These are phyloP conservation scores for Protodeltote pygarga DNA, from an alignment of 2,888 invertebrate genomes.

Conservation along the genomic window DNA sequence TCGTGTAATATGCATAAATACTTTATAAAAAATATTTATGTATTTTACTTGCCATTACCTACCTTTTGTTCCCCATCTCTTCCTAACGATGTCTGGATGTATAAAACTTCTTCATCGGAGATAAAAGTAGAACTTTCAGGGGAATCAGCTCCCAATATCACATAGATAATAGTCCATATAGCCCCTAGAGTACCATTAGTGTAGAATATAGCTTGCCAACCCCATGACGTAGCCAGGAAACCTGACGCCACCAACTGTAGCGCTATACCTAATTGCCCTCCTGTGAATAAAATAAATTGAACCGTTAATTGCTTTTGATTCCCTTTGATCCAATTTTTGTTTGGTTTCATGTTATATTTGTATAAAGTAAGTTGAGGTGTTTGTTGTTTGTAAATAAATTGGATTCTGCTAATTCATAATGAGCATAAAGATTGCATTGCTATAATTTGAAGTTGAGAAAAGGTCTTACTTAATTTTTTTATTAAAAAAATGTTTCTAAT, in stretches of 20 bases:
- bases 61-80: conserved; percentile 75
- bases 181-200: conserved; percentile 89
- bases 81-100: conserved; percentile 88
- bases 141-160: conserved; percentile 88
- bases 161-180: conserved; percentile 88
- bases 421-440: too few relatives aligned
- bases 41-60: conserved; percentile 7
- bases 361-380: too few relatives aligned
- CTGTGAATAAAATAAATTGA: conserved; percentile 69
- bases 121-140: conserved; percentile 88
- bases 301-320: conserved; percentile 2
- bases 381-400: too few relatives aligned
- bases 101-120: conserved; percentile 88
- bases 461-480: too few relatives aligned
- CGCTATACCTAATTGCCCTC: conserved; percentile 93
- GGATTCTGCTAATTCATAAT: too few relatives aligned
- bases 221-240: conserved; percentile 88
- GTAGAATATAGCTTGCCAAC: conserved; percentile 94
- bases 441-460: too few relatives aligned
- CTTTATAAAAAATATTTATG: too few relatives aligned
- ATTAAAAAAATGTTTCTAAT: too few relatives aligned
- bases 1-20: too few relatives aligned
- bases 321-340: conserved; percentile 9
- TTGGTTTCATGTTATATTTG: conserved; percentile 12
- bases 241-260: conserved; percentile 92